A percentile compares a stretch with the other conserved stretches of the same genome.
Conservation (phyloP, 1,140 invertebrate species). For the Galendromus occidentalis region DNA sequence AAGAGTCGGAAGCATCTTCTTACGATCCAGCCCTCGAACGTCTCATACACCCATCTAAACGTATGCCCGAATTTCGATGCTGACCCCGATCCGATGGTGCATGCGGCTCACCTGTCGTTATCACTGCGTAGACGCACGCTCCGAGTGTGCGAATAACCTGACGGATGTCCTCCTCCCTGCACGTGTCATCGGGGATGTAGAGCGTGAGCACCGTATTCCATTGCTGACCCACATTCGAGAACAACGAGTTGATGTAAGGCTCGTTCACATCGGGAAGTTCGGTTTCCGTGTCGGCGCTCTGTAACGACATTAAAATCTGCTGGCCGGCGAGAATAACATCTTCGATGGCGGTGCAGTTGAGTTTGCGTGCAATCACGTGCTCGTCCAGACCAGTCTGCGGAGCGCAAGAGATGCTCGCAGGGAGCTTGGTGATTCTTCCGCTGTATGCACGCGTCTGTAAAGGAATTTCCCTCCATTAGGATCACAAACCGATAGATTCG, state of each 20-base stretch:
- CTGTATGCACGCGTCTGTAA: neutral
- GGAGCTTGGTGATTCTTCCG: neutral
- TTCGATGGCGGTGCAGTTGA: constrained; percentile 3
- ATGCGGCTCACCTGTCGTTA: neutral
- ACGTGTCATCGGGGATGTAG: constrained; percentile 6
- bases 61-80: too few species aligned
- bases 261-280: constrained; percentile 1
- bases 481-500: too few species aligned
- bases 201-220: constrained; percentile 8
- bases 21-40: too few species aligned
- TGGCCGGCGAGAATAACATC: neutral
- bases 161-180: neutral
- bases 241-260: neutral
- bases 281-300: neutral
- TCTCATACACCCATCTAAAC: too few species aligned
- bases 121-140: constrained; percentile 3
- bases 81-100: too few species aligned
- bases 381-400: neutral
- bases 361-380: neutral
- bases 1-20: too few species aligned
- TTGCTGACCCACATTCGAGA: constrained; percentile 2
- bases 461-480: neutral
- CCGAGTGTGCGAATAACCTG: constrained; percentile 5
- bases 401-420: neutral
- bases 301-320: constrained; percentile 1